phyloP scores from a whole-genome alignment of 2,888 invertebrate species.

The Chloroclystis v-ata region DNA sequence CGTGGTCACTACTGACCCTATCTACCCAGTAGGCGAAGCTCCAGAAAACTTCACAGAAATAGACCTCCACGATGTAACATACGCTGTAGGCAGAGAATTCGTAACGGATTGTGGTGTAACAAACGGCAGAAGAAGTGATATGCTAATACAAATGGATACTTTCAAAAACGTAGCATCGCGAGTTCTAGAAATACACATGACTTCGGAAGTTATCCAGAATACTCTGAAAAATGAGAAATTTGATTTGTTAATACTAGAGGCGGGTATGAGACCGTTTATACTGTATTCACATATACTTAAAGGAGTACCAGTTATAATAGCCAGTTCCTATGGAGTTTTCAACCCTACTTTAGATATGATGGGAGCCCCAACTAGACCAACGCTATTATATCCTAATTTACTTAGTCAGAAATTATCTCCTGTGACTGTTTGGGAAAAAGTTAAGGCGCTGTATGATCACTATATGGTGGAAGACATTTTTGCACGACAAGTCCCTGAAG shows the following conservation, averaged over 20 bases:
- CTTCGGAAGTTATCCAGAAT: conserved; percentile 14
- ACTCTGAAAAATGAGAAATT: conserved; percentile 21
- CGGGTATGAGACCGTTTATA: conserved; percentile 22
- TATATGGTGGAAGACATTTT: conserved; percentile 13
- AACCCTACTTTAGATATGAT: conserved; percentile 7
- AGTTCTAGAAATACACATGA: conserved; percentile 1
- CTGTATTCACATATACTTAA: conserved; percentile 27
- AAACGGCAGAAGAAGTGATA: conserved; percentile 8
- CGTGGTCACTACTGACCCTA: conserved; percentile 59
- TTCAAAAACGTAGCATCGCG: conserved; percentile 1
- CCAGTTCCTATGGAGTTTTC: conserved; percentile 24
- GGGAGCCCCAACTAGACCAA: conserved; percentile 11
- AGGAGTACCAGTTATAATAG: conserved; percentile 23
- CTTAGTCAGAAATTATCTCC: conserved; percentile 10
- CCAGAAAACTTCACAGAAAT: conserved; percentile 57
- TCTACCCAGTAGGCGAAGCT: conserved; percentile 36
- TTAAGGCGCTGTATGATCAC: conserved; percentile 16
- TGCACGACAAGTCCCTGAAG: conserved; percentile 3
- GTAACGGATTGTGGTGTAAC: conserved; percentile 6
- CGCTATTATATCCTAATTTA: conserved; percentile 8
- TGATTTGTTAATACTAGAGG: conserved; percentile 30
- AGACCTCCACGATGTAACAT: conserved; percentile 39
- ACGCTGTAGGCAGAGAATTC: conserved; percentile 29
- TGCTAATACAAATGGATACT: conserved; percentile 8
- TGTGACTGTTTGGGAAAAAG: conserved; percentile 17